Evolutionary conservation across 1,140 invertebrate genomes (phyloP), one percentile per base, ranked within the genome.

Genomic region (Drosophila trapezifrons): DNA sequence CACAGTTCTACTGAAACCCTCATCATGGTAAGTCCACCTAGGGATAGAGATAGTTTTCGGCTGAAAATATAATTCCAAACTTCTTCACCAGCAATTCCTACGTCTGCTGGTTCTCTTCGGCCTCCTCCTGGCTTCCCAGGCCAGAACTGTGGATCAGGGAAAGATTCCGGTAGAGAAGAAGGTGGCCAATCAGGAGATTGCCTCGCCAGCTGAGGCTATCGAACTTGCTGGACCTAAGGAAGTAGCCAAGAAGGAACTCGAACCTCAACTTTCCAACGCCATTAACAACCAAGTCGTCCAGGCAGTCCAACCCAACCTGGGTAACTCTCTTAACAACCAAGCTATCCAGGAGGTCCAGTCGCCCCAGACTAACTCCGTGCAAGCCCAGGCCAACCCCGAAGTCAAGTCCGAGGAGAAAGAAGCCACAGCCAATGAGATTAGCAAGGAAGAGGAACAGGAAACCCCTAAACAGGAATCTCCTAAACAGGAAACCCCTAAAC

Each of bases 11-110:
- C 78, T 84, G 76, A 65, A 59, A 52, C n/a, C 47, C 46, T 79
- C 83, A 86, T 69, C 17, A 86, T 86, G 82, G 82, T 86, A 86
- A 87, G 82, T 82, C 40, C 15, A 32, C 10, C 27, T 9, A n/a
- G 25, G 17, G n/a, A 40, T 1, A 5, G n/a, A 18, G 13, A 9
- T 40, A 37, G 46, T 25, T n/a, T 20, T 29, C 35, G 20, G 38
- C 12, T 17, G 8, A 17, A 17, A 40, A 42, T 51, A 17, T 0
- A 37, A 51, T 17, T 80, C 29, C 10, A 8, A 5, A 49, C 15
- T 45, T 37, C 17, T 57, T 10, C 18, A 1, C n/a, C 46, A 82
- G 80, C 45, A 73, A 29, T 56, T 37, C 12, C 46, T 74, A 45
- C 77, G 73, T n/a, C 32, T 84, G 12, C 49, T 73, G 46, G 63